Evolutionary conservation across 1,140 invertebrate species (phyloP), one percentile per base, ranked within the genome.

Genomic region (Homarus americanus): DNA sequence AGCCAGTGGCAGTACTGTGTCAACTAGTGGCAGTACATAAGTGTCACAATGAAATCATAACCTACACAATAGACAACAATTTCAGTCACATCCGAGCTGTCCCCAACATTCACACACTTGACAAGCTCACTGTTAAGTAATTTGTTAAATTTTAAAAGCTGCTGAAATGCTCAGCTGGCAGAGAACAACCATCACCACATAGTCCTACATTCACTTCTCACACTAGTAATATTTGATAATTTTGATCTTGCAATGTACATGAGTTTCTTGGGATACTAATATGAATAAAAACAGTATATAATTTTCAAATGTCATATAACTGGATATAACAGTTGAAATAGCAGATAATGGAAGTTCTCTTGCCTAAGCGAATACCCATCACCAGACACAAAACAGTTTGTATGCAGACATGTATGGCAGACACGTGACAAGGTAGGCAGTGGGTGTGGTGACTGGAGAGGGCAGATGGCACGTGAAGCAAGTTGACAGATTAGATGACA

Each of bases 401-500:
- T 32, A 9, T 24, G 0, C 3, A 34, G n/a, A 69, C 28, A 69
- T 63, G 58, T 20, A 9, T 10, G 12, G 32, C 3, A 32, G 5
- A 49, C 5, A 49, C 7, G 28, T 69, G 28, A 9, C 12, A 69
- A 32, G 5, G 32, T 69, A 69, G 12, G 63, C 63, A 32, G 63
- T 12, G 12, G 24, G 28, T 69, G 63, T 34, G 28, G 63, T 28
- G 63, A 24, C 58, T 24, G 20, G 15, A 63, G 58, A 63, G 58
- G 58, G 58, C 12, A 63, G 58, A 63, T 32, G 63, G 63, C 4
- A 32, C n/a, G 12, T 10, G 63, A 69, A 24, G 1, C 63, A 69
- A 69, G 63, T 69, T 32, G 28, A 69, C n/a, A 69, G n/a, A 69
- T 69, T 32, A 69, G n/a, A 32, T 69, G 63, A 69, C 53, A 32